These are phyloP conservation scores for Drosophila histrio DNA, from an alignment of 2,888 invertebrate genomes.

Conservation along the genomic window DNA sequence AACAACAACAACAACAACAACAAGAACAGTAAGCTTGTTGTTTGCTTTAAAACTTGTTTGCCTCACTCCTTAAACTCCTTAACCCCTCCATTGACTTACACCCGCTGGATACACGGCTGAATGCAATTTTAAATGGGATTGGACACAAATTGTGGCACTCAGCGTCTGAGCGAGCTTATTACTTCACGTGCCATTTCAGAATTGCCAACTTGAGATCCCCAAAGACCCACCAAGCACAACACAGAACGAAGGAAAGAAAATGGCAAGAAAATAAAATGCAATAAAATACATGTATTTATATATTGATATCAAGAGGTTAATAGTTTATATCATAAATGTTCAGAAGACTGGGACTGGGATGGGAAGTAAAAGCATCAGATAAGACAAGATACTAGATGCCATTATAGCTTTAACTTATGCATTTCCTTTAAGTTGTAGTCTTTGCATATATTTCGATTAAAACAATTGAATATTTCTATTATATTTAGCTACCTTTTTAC, in stretches of 20 bases:
- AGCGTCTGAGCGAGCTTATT: constrained; percentile 27
- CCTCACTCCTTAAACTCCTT: background rate
- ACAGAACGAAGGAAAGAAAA: background rate
- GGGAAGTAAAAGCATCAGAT: background rate
- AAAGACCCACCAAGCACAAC: background rate
- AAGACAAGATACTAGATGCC: background rate
- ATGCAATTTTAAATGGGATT: constrained; percentile 56
- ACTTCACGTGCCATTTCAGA: constrained; percentile 9
- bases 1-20: background rate
- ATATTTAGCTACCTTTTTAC: no score
- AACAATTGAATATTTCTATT: no score
- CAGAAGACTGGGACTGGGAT: background rate
- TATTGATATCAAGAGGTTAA: constrained; percentile 12
- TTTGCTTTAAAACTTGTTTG: constrained; percentile 64
- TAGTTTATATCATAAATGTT: constrained; percentile 8
- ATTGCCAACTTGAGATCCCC: constrained; percentile 15
- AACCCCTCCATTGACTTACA: background rate
- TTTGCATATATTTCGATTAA: background rate
- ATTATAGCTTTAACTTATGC: background rate
- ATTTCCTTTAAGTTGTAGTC: background rate
- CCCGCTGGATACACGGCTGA: constrained; percentile 17
- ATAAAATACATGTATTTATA: background rate
- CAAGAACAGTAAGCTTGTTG: constrained; percentile 60
- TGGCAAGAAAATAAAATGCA: constrained; percentile 4
- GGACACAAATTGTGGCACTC: constrained; percentile 61